phyloP scores from a whole-genome alignment of 2,888 invertebrate genomes.

The Homarus gammarus region DNA sequence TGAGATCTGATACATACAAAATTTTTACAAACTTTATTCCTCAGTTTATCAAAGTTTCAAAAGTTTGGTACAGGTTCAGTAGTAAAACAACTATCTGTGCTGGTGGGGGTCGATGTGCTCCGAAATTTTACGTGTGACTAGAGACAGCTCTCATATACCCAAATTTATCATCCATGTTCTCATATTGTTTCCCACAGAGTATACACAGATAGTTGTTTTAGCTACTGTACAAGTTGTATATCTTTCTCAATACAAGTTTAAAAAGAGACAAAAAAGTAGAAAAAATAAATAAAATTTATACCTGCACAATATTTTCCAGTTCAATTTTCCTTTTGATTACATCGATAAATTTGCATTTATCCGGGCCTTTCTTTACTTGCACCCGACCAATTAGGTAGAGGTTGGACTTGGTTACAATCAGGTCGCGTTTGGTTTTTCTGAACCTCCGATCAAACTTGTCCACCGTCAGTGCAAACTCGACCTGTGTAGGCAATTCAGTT shows the following conservation, averaged over 20 bases:
- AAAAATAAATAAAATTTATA: conserved; percentile 77
- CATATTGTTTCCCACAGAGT: too few relatives aligned
- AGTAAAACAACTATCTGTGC: too few relatives aligned
- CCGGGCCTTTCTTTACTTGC: conserved; percentile 83
- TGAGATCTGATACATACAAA: too few relatives aligned
- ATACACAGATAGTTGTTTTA: too few relatives aligned
- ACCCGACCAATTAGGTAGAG: conserved; percentile 84
- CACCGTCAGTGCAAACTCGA: conserved; percentile 83
- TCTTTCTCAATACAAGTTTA: neutral
- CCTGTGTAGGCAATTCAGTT: conserved; percentile 32
- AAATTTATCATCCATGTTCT: too few relatives aligned
- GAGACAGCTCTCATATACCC: too few relatives aligned
- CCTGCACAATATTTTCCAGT: conserved; percentile 81
- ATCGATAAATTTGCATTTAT: conserved; percentile 83
- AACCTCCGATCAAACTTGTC: conserved; percentile 85
- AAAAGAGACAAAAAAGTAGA: neutral
- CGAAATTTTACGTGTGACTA: too few relatives aligned
- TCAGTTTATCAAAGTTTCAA: too few relatives aligned
- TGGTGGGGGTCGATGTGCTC: too few relatives aligned
- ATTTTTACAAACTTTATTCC: too few relatives aligned
- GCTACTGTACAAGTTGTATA: too few relatives aligned
- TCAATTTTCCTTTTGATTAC: conserved; percentile 83
- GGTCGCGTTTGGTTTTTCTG: conserved; percentile 83
- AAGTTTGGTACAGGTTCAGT: too few relatives aligned
- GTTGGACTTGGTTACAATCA: conserved; percentile 83